Percentiles rank a stretch among this genome's conserved stretches.
phyloP scores from a whole-genome alignment of 2,113 vertebrate species.

The Anhinga anhinga region DNA sequence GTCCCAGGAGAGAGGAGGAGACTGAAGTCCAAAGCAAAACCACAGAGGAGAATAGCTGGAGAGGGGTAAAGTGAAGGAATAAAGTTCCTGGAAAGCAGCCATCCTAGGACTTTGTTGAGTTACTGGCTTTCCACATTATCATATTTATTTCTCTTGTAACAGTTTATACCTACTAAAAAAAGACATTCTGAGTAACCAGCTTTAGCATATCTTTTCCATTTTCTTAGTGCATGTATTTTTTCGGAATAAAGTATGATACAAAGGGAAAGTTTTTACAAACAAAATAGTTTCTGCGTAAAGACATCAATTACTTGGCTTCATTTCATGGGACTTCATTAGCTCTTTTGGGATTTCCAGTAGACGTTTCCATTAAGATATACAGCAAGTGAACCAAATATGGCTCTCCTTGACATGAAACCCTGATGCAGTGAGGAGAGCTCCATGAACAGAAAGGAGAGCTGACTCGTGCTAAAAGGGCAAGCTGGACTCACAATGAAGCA shows the following conservation, averaged over 20 bases:
- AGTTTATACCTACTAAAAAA: background rate
- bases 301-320: slow-evolving; percentile 30
- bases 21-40: background rate
- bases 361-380: background rate
- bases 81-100: background rate
- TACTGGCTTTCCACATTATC: background rate
- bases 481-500: background rate
- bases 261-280: slow-evolving; percentile 35
- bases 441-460: background rate
- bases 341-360: slow-evolving; percentile 8
- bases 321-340: background rate
- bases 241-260: slow-evolving; percentile 22
- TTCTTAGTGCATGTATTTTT: slow-evolving; percentile 8
- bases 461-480: background rate
- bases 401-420: background rate
- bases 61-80: background rate
- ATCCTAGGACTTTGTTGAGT: background rate
- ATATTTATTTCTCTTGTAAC: background rate
- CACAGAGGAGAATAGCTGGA: background rate
- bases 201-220: slow-evolving; percentile 8
- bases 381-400: background rate
- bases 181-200: background rate
- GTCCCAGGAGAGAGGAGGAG: background rate
- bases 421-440: background rate
- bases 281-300: slow-evolving; percentile 49